These are phyloP conservation scores for Amniataba percoides DNA, from an alignment of 2,797 vertebrate species.

Conservation along the genomic window DNA sequence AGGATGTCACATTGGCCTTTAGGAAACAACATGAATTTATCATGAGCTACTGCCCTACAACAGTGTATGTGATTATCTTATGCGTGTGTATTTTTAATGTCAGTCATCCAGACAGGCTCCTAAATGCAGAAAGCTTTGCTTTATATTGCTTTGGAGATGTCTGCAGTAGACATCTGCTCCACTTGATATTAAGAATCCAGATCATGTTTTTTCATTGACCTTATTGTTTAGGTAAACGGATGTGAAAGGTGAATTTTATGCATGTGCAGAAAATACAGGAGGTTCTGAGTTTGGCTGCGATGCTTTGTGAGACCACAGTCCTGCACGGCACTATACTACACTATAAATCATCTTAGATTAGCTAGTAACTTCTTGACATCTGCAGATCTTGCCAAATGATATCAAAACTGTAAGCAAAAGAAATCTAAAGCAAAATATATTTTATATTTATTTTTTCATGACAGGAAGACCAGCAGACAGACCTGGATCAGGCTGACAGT, in stretches of 20 bases:
- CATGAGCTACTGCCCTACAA: neutral
- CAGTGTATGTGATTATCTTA: neutral
- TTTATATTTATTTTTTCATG: constrained; percentile 8
- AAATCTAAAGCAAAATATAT: neutral
- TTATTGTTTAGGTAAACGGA: neutral
- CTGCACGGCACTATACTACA: neutral
- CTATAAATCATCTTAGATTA: no score
- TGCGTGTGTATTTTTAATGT: neutral
- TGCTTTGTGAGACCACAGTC: neutral
- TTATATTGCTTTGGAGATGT: neutral
- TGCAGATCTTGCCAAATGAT: no score
- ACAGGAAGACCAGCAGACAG: constrained; percentile 39
- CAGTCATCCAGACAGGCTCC: neutral
- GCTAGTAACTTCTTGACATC: neutral
- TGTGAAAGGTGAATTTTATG: neutral
- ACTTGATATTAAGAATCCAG: no score
- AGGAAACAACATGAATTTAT: no score
- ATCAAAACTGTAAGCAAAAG: no score
- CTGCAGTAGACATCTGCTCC: neutral
- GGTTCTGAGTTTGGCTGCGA: neutral
- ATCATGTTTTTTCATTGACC: no score
- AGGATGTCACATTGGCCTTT: no score
- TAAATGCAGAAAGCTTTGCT: neutral
- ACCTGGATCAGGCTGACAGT: constrained; percentile 58
- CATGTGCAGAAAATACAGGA: neutral